Base-by-base conservation (phyloP, 2,797 vertebrate species). In the Sebastes kiyomatsui region DNA sequence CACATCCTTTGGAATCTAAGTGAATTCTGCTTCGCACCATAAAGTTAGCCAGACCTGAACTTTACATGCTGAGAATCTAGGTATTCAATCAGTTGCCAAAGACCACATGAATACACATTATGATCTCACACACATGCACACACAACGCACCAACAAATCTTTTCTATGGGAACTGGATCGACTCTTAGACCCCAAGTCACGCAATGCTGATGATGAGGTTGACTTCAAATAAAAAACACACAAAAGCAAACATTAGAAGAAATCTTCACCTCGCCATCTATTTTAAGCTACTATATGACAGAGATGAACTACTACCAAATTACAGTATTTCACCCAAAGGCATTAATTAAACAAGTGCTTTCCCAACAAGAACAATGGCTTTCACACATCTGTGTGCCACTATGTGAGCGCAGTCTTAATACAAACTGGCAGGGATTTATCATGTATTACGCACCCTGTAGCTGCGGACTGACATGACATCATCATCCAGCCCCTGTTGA, bases 81-180 rank as follows among this genome's bases (percentile, higher is more conserved):
- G 8, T 61, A 35, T 66, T 70, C 4, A 67, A 38, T 49, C 22
- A 42, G 61, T 27, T 71, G 68, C 30, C 81, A 75, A 49, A 61
- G 10, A 27, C 42, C 64, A 85, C 42, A 70, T 32, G 25, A 42
- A 30, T 58, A 18, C 12, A 30, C 14, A 54, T 12, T 14, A 32
- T 71, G 27, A 67, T 67, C 20, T 54, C 79, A 86, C 81, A 79
- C 76, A 86, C 58, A 81, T 64, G 73, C 86, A 90, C 33, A 87
- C 76, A 84, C 59, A 92, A 97, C 97, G 89, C 94, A 98, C 97
- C 97, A 95, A 56, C 42, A 86, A 49, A 81, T 96, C 96, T 95
- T 95, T 97, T 91, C 94, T 97, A 92, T 87, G 96, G 77, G 95
- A 95, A 86, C 91, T 95, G 90, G 94, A 87, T 86, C 93, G 95